Evolutionary conservation across 2,113 vertebrate species (phyloP).

Genomic region (Passer montanus): DNA sequence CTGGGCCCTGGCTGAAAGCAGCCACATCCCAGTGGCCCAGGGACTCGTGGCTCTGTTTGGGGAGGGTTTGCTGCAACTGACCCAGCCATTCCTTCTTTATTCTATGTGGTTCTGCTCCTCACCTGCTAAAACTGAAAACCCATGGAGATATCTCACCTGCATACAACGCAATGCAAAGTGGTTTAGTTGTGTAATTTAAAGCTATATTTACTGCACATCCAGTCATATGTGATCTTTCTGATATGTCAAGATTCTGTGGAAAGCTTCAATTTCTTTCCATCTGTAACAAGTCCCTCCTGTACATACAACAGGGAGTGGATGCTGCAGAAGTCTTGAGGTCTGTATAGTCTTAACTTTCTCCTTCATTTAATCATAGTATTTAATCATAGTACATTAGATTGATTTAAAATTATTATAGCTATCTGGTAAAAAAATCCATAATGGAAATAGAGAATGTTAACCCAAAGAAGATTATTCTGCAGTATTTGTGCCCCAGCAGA

Average conservation of each 20-base stretch:
- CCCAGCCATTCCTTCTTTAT: neutral
- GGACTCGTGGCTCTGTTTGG: neutral
- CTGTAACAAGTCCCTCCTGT: neutral
- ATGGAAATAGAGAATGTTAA: neutral
- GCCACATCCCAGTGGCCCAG: neutral
- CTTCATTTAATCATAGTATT: neutral
- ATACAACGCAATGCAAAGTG: neutral
- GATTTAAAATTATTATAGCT: neutral
- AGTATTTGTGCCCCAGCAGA: neutral
- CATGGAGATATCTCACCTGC: neutral
- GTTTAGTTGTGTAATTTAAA: neutral
- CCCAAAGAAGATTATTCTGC: neutral
- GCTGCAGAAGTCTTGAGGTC: neutral
- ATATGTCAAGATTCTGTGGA: neutral
- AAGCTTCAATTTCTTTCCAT: neutral
- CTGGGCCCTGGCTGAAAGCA: neutral
- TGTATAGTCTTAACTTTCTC: neutral
- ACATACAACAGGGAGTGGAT: fast-evolving
- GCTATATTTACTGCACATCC: neutral
- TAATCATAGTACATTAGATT: neutral
- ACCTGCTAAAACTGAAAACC: neutral
- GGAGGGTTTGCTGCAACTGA: neutral
- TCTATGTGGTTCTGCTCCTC: neutral
- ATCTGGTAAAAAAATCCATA: neutral
- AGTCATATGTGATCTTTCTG: neutral